Evolutionary conservation across 2,888 invertebrate species (phyloP), one percentile per base, ranked within the genome.

Genomic region (Watsonalla cultraria): DNA sequence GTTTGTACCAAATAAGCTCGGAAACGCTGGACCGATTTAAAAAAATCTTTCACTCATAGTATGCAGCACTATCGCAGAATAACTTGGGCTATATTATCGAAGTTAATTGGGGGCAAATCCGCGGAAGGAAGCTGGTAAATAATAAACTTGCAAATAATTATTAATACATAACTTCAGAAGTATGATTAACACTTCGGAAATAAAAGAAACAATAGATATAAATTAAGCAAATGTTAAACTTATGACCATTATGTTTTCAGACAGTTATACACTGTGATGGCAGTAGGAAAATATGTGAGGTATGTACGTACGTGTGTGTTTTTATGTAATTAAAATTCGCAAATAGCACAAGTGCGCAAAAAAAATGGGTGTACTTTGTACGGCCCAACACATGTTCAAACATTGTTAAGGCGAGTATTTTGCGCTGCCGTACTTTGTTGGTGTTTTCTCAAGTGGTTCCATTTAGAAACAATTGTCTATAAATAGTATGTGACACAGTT

Each of bases 401-500:
- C 66, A 73, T 55, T 47, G 50, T 57, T 58, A 56, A 61, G 52
- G 60, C 61, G 61, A 64, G 62, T 54, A 11, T 51, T 55, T 56
- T 54, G 56, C 53, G 33, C 46, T 51, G 45, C 53, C 35, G 37
- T 24, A 37, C 14, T 54, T 61, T 55, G 55, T 61, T 60, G 56
- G 62, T 78, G 72, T 82, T 80, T 78, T 65, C 65, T 60, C 74
- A 80, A 72, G 66, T 79, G 76, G 61, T 46, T 47, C 42, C 47
- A 57, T 34, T 59, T 59, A 52, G 57, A 63, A 71, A 79, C 72
- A 76, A 72, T 70, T 60, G 52, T 70, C 70, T 81, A 82, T 80
- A 76, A 78, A 80, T 84, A 84, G 24, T 72, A 71, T 72, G 68
- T 82, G 81, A 83, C 74, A 80, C 72, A 76, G 66, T 78, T 74